Evolutionary conservation across 2,113 vertebrate species (phyloP).

Genomic region (Aptenodytes patagonicus): DNA sequence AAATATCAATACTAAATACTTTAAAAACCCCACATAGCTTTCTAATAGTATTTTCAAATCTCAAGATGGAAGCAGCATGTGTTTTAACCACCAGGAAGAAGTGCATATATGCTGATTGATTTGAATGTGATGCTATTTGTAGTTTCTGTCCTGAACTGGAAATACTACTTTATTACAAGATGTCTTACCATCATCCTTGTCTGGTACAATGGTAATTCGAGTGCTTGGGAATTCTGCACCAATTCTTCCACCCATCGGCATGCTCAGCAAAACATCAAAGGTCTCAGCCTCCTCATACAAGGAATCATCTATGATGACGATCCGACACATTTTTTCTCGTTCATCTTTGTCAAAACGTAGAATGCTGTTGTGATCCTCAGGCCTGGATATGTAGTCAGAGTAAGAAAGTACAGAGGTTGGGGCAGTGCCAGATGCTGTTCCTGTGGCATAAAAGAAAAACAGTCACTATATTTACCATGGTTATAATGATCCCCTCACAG

Average conservation of each 20-base stretch:
- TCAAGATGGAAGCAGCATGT: neutral
- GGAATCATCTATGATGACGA: conserved; percentile 91
- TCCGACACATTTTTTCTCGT: conserved; percentile 81
- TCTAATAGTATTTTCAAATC: neutral
- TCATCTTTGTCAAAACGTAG: conserved; percentile 86
- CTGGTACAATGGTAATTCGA: conserved; percentile 81
- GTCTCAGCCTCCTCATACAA: conserved; percentile 86
- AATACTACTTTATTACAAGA: neutral
- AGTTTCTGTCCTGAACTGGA: neutral
- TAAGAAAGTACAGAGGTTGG: conserved; percentile 88
- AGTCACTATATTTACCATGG: neutral
- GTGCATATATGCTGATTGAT: neutral
- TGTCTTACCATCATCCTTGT: conserved; percentile 86
- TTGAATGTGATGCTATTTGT: neutral
- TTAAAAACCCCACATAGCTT: neutral
- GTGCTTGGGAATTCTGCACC: conserved; percentile 77
- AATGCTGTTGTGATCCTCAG: conserved; percentile 87
- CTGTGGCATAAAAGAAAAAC: conserved; percentile 62
- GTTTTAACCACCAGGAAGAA: neutral
- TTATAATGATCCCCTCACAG: neutral
- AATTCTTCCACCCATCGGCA: conserved; percentile 87
- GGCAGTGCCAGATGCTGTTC: conserved; percentile 85
- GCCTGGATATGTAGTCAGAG: conserved; percentile 92
- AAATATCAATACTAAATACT: neutral
- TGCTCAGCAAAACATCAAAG: conserved; percentile 87